Conservation (phyloP, 2,113 vertebrate genomes). For the Talpa occidentalis region DNA sequence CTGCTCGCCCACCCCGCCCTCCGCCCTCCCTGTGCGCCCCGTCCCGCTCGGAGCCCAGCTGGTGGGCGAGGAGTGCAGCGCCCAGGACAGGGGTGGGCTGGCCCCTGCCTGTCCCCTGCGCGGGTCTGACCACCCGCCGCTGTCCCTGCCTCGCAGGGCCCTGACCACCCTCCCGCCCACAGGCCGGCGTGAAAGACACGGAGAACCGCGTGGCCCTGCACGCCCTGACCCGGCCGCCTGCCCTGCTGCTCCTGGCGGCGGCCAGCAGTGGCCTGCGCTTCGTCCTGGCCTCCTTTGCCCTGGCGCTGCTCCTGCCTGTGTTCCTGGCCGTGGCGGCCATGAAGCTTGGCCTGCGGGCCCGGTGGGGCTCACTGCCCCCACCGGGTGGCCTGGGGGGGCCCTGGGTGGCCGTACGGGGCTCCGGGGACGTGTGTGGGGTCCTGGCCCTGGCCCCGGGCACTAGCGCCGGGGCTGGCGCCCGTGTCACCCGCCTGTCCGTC, state of each 20-base stretch:
- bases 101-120: no score
- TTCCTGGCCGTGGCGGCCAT: constrained; percentile 89
- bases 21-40: no score
- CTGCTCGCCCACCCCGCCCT: no score
- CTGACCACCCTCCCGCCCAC: constrained; percentile 37
- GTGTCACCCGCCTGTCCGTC: constrained; percentile 89
- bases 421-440: constrained; percentile 90
- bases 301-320: constrained; percentile 91
- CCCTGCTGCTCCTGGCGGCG: constrained; percentile 82
- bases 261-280: constrained; percentile 90
- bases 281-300: constrained; percentile 90
- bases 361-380: constrained; percentile 87
- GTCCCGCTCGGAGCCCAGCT: no score
- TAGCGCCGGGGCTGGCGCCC: constrained; percentile 71
- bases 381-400: constrained; percentile 86
- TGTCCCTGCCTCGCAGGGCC: no score
- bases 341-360: constrained; percentile 88
- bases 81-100: no score
- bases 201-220: constrained; percentile 93
- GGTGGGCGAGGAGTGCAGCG: no score
- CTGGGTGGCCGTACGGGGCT: constrained; percentile 90
- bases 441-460: constrained; percentile 85
- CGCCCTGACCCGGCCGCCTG: constrained; percentile 89
- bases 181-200: constrained; percentile 91
- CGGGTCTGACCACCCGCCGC: no score